These are phyloP conservation scores for Steatornis caripensis DNA, from an alignment of 2,113 vertebrate species.

Conservation along the genomic window DNA sequence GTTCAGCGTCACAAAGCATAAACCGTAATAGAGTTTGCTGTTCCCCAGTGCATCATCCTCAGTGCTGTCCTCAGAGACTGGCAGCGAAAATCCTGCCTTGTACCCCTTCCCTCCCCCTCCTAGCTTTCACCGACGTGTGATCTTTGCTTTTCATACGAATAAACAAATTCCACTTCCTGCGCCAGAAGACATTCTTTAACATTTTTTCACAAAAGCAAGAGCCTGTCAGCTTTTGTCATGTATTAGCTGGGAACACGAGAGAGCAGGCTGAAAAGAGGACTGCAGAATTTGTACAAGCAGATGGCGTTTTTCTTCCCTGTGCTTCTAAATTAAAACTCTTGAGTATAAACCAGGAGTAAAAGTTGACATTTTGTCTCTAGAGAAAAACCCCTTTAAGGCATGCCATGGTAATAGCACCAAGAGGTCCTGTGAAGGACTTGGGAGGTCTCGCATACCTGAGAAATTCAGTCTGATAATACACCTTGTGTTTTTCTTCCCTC, in stretches of 20 bases:
- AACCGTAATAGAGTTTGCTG: not conserved
- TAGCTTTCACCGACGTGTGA: not conserved
- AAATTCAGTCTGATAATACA: not conserved
- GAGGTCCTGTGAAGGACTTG: not conserved
- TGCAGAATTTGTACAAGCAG: slow-evolving; percentile 17
- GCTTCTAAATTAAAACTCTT: slow-evolving; percentile 48
- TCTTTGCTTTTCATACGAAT: not conserved
- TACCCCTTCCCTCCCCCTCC: not conserved
- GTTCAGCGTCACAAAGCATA: not conserved
- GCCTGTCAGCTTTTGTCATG: slow-evolving; percentile 24
- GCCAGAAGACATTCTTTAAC: slow-evolving; percentile 7
- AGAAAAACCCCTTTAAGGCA: not conserved
- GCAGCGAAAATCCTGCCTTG: not conserved
- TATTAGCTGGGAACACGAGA: not conserved
- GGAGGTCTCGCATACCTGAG: not conserved
- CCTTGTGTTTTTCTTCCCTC: not conserved
- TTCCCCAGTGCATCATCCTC: not conserved
- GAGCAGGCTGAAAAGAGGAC: not conserved
- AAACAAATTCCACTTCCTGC: not conserved
- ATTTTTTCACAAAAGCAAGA: slow-evolving; percentile 1
- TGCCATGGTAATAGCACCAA: not conserved
- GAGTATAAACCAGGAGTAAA: slow-evolving; percentile 8
- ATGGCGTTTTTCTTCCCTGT: slow-evolving; percentile 48
- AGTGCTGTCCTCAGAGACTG: not conserved
- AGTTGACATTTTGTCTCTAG: slow-evolving; percentile 36